Evolutionary conservation across 2,113 vertebrate genomes (phyloP).

Genomic region (Nothobranchius kuhntae): DNA sequence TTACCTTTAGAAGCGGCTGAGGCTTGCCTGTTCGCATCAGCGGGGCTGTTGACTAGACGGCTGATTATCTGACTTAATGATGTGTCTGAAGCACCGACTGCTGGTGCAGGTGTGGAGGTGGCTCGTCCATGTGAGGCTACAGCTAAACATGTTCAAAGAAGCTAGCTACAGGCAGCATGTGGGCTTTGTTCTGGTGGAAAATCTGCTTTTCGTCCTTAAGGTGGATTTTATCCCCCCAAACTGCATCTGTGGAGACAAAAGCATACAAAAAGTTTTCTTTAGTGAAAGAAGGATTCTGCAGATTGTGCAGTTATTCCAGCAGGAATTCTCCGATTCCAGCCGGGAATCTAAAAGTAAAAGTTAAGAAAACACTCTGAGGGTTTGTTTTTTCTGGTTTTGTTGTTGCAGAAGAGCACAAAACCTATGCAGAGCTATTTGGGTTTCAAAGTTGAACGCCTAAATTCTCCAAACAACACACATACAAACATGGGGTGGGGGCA

Average conservation of each 20-base stretch:
- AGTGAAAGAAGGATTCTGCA: not conserved
- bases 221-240: not conserved
- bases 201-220: conserved; percentile 11
- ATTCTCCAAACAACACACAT: too few species aligned
- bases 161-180: not conserved
- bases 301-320: not conserved
- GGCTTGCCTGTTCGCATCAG: conserved; percentile 58
- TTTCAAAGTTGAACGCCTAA: too few species aligned
- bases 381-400: too few species aligned
- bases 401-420: too few species aligned
- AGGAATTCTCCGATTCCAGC: too few species aligned
- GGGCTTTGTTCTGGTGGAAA: not conserved
- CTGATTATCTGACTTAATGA: conserved; percentile 22
- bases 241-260: conserved; percentile 59
- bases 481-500: conserved; percentile 65
- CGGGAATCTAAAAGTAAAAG: too few species aligned
- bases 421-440: too few species aligned
- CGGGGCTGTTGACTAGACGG: conserved; percentile 6
- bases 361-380: too few species aligned
- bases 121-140: conserved; percentile 23
- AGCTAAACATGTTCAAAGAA: conserved; percentile 15
- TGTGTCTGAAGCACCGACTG: conserved; percentile 25
- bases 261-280: not conserved
- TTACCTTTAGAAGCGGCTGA: conserved; percentile 54
- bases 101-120: conserved; percentile 16